These are phyloP conservation scores for Capreolus pygargus DNA, from an alignment of 2,113 vertebrate genomes.

Conservation along the genomic window DNA sequence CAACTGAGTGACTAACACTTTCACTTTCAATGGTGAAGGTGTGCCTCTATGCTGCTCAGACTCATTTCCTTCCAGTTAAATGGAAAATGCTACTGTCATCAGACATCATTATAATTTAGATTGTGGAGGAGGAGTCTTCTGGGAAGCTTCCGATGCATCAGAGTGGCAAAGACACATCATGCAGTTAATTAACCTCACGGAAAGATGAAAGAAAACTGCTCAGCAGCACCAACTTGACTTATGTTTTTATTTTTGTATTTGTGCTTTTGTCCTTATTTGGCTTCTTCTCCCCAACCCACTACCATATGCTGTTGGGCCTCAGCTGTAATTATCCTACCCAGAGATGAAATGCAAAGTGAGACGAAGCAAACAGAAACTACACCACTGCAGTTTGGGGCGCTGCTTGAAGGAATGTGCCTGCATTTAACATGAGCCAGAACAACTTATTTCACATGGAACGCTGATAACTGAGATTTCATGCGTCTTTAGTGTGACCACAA, in stretches of 20 bases:
- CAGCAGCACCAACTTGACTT: constrained; percentile 75
- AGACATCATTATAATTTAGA: constrained; percentile 66
- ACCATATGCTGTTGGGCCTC: constrained; percentile 71
- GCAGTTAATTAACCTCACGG: constrained; percentile 79
- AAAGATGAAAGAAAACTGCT: constrained; percentile 74
- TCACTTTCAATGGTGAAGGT: not conserved
- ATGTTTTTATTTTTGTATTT: constrained; percentile 74
- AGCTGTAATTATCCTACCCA: constrained; percentile 57
- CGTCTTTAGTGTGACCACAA: not conserved
- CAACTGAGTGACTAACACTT: not conserved
- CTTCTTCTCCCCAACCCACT: constrained; percentile 40
- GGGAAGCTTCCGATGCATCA: constrained; percentile 66
- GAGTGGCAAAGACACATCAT: constrained; percentile 71
- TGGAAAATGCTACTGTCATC: constrained; percentile 40
- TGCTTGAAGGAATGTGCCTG: not conserved
- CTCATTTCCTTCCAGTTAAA: constrained; percentile 40
- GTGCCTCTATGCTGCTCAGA: not conserved
- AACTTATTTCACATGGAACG: not conserved
- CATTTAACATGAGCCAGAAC: not conserved
- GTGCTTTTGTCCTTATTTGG: constrained; percentile 61
- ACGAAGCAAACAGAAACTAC: constrained; percentile 40
- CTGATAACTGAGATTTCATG: not conserved
- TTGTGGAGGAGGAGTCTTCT: constrained; percentile 62
- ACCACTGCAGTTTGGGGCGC: not conserved
- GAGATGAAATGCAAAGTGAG: constrained; percentile 31